phyloP scores from a whole-genome alignment of 2,888 invertebrate genomes.

The Leuctra nigra region DNA sequence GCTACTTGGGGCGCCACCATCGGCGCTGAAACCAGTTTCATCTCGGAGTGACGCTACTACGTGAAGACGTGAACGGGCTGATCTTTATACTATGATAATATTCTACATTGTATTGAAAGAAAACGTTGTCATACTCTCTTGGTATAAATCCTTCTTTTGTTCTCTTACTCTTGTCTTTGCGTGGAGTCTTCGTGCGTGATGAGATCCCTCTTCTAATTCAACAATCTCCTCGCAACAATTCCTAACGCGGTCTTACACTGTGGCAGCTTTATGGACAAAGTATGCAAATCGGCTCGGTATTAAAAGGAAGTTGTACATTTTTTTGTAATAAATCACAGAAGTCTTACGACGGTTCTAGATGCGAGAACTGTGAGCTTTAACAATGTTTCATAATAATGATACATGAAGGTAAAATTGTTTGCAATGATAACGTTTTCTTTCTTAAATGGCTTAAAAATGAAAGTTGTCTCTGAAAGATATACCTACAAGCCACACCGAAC shows the following conservation, averaged over 20 bases:
- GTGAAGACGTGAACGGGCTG: no score
- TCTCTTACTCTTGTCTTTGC: background rate
- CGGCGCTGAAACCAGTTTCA: no score
- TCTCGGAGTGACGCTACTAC: no score
- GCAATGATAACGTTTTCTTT: no score
- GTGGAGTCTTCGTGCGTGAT: background rate
- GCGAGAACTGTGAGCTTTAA: slow-evolving; percentile 2
- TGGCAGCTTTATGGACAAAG: slow-evolving; percentile 20
- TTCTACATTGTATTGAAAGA: background rate
- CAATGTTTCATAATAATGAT: background rate
- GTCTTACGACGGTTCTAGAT: slow-evolving; percentile 7
- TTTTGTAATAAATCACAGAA: slow-evolving; percentile 21
- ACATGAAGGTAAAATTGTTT: background rate
- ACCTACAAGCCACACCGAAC: no score
- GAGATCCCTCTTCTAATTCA: background rate
- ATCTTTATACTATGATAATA: no score
- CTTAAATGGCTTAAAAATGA: no score
- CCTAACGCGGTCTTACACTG: slow-evolving; percentile 5
- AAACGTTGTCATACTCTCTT: background rate
- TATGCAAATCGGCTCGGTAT: slow-evolving; percentile 21
- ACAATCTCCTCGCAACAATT: slow-evolving; percentile 7
- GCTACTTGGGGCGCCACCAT: no score
- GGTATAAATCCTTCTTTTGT: background rate
- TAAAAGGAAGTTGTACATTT: slow-evolving; percentile 20
- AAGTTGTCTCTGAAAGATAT: no score